A percentile compares a stretch with the other conserved stretches of the same genome.
Conservation (phyloP, 2,888 invertebrate genomes). For the Drosophila neutralis region DNA sequence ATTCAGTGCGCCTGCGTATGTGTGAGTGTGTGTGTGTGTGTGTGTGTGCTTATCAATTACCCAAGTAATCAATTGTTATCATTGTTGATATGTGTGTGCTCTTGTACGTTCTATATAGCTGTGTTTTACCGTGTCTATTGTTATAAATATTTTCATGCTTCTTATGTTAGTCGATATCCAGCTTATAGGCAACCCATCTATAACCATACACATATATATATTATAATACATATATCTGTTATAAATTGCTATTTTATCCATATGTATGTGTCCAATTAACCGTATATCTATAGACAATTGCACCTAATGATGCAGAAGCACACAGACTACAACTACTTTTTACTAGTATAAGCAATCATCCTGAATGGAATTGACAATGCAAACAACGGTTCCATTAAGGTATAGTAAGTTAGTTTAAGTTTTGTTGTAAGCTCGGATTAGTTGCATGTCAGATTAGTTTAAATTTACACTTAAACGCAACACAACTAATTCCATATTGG, state of each 20-base stretch:
- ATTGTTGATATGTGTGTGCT: slow-evolving; percentile 60
- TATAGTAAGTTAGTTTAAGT: slow-evolving; percentile 67
- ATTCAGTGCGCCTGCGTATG: not conserved
- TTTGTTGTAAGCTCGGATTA: slow-evolving; percentile 51
- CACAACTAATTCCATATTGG: slow-evolving; percentile 10
- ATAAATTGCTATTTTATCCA: slow-evolving; percentile 9
- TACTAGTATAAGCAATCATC: slow-evolving; percentile 20
- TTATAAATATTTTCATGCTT: slow-evolving; percentile 47
- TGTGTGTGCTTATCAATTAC: slow-evolving; percentile 46
- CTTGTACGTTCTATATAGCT: slow-evolving; percentile 50
- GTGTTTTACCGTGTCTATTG: slow-evolving; percentile 55
- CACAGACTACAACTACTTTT: slow-evolving; percentile 14
- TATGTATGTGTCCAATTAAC: slow-evolving; percentile 6
- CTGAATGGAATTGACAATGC: slow-evolving; percentile 21
- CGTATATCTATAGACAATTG: slow-evolving; percentile 15
- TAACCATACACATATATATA: slow-evolving; percentile 30
- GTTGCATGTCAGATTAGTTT: slow-evolving; percentile 55
- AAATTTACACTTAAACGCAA: slow-evolving; percentile 15
- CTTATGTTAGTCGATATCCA: slow-evolving; percentile 57
- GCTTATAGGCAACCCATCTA: slow-evolving; percentile 45
- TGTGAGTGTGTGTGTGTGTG: slow-evolving; percentile 15
- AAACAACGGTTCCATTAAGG: slow-evolving; percentile 41
- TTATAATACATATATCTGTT: slow-evolving; percentile 31
- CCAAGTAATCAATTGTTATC: slow-evolving; percentile 71
- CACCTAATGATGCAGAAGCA: slow-evolving; percentile 27